Conservation (phyloP, 2,113 vertebrate species). For the Hylia prasina region DNA sequence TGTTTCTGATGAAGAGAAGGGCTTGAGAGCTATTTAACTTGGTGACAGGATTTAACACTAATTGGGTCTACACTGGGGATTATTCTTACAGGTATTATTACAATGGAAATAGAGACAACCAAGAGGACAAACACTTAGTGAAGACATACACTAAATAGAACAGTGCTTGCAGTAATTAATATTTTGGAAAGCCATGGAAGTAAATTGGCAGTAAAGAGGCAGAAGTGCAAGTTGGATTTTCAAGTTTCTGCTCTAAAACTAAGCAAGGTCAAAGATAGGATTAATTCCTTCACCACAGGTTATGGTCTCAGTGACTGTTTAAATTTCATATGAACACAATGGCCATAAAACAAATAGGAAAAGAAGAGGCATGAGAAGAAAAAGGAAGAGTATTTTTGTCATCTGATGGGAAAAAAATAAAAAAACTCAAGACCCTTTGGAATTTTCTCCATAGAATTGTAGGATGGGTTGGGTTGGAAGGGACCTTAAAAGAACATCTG, state of each 20-base stretch:
- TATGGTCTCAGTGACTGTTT: background rate
- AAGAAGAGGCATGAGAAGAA: background rate
- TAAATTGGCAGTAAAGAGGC: background rate
- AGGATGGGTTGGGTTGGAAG: background rate
- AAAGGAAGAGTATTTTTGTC: background rate
- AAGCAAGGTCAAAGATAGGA: background rate
- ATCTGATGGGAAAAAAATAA: fast-evolving
- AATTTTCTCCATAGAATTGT: background rate
- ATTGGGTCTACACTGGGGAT: background rate
- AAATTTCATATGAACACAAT: background rate
- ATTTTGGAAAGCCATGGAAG: background rate
- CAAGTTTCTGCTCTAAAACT: background rate
- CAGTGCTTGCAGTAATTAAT: background rate
- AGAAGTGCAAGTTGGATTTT: background rate
- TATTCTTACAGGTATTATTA: background rate
- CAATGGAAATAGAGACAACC: background rate
- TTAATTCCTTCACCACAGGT: background rate
- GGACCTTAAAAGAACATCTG: background rate
- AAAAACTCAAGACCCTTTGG: background rate
- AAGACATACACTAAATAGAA: background rate
- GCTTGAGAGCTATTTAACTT: too few species aligned
- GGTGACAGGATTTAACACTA: background rate
- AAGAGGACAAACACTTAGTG: background rate
- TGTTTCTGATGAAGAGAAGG: background rate
- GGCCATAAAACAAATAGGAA: background rate